Evolutionary conservation across 2,113 vertebrate species (phyloP).

Genomic region (Dromas ardeola): DNA sequence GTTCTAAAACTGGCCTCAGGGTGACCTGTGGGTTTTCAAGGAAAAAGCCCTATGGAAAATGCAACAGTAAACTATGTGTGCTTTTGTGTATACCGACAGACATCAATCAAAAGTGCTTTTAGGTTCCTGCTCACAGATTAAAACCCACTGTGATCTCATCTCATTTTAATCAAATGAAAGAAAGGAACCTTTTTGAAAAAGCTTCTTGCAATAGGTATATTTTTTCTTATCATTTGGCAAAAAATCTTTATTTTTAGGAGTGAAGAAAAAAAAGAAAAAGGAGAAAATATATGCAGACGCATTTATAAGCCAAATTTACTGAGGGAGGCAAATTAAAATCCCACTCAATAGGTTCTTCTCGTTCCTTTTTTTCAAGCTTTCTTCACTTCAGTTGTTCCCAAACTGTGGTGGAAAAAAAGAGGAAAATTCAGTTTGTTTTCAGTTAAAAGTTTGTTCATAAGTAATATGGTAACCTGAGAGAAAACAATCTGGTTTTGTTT

Average conservation of each 20-base stretch:
- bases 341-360: neutral
- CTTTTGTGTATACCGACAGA: neutral
- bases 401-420: neutral
- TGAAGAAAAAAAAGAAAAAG: neutral
- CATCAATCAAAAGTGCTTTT: neutral
- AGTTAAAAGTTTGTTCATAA: neutral
- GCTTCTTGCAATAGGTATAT: neutral
- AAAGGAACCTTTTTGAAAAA: neutral
- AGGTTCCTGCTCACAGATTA: neutral
- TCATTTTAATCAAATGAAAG: neutral
- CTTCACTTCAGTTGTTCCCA: neutral
- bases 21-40: neutral
- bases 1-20: neutral
- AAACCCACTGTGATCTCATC: neutral
- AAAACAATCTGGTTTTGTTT: neutral
- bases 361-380: neutral
- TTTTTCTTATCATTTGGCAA: neutral
- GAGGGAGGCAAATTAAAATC: neutral
- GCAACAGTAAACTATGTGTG: neutral
- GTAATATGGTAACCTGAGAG: neutral
- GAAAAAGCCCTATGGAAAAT: neutral
- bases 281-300: neutral
- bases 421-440: neutral
- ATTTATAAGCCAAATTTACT: neutral
- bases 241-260: neutral